Evolutionary conservation across 2,113 vertebrate species (phyloP), one percentile per base, ranked within the genome.

Genomic region (Nestor notabilis): DNA sequence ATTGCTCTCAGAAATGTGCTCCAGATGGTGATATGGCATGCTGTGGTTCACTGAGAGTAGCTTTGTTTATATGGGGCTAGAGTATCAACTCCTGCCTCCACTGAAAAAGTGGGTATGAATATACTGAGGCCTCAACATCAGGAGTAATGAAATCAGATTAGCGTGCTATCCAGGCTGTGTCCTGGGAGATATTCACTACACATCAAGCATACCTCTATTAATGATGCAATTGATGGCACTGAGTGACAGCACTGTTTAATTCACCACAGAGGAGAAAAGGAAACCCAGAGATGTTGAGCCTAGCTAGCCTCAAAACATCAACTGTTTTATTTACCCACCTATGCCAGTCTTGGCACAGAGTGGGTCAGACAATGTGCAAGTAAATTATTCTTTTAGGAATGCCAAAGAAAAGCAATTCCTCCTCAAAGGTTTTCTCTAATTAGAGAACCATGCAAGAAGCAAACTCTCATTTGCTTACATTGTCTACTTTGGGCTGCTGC

Each of bases 251-350:
- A 63, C 25, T 11, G 4, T 63, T 63, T 43, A 39, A 77, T 65
- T 93, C 86, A 28, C 50, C 1, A 2, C 15, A 61, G 41, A 50
- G 25, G 9, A 61, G 15, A 17, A 24, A 46, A 74, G 56, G 61
- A 18, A 0, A 0, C 4, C 2, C 43, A 16, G 5, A 8, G 13
- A 55, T 68, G 87, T 3, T 47, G 0, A 74, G 19, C 46, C 17
- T 37, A 79, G 24, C 39, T 82, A 89, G 5, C 24, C 31, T 83
- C 58, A 65, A 90, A 72, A 65, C 41, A 28, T 13, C 5, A 55
- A 33, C 50, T 19, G 17, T n/a, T 80, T 80, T 76, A 53, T 91
- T 91, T 74, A 49, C 24, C 21, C 20, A 37, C 47, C 39, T 47
- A 18, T 41, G 37, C n/a, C 70, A 70, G 35, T 11, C 29, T 68